Base-by-base conservation (phyloP, 2,888 invertebrate genomes). In the Drosophila dives region DNA sequence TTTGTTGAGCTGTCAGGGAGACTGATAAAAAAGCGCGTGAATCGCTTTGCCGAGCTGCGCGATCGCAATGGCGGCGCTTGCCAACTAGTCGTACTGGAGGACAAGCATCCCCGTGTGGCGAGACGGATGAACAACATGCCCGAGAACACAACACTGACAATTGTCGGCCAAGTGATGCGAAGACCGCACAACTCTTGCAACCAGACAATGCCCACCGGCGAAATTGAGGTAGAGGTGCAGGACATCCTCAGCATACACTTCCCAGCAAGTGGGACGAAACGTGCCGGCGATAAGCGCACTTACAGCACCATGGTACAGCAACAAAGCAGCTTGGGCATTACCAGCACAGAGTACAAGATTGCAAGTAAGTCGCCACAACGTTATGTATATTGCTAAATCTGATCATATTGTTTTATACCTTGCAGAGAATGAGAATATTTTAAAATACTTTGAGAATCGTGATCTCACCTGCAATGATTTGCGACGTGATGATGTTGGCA, bases 41-140 rank as follows among this genome's bases (percentile, higher is more conserved):
- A 94, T 3, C 93, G 94, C 33, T 96, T 96, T 89, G 91, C 95
- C 1, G 94, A 95, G 38, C 86, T 96, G 1, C 92, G 95, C 60
- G 96, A 96, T 92, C 93, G 94, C 10, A 94, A 94, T 84, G 96
- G 96, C 4, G 96, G 96, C 4, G 91, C 93, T 4, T 94, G 94
- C 15, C 96, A 96, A 90, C 91, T 95, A 51, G 92, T 95, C 10
- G 91, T 93, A 23, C 80, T 90, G 32, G 92, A 92, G 61, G 92
- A 93, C 63, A 91, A 90, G 90, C 90, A 92, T 80, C 92, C 92
- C 0, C 91, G 93, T n/a, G 78, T 93, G n/a, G 90, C 91, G 3
- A 89, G 92, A 3, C 91, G 93, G 42, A 92, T 94, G 78, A 80
- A 89, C 20, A 93, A 93, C 61, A 92, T 94, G 91, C 93, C 93